phyloP scores from a whole-genome alignment of 2,888 invertebrate species.

The Parascotia fuliginaria region DNA sequence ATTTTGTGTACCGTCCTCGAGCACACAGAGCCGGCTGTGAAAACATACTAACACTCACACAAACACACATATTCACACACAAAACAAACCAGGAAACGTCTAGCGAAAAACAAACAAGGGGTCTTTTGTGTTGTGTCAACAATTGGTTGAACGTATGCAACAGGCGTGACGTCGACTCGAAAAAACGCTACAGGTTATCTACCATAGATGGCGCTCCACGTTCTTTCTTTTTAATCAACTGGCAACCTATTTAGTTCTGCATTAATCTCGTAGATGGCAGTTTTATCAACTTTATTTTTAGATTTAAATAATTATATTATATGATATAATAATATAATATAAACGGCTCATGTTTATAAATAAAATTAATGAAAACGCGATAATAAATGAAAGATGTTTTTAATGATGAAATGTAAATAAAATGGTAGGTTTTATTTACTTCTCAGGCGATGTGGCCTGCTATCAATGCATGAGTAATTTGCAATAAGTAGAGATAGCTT shows the following conservation, averaged over 20 bases:
- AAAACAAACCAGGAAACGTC: constrained; percentile 86
- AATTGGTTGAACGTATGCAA: constrained; percentile 82
- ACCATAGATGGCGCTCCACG: constrained; percentile 62
- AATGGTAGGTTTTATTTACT: constrained; percentile 29
- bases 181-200: constrained; percentile 73
- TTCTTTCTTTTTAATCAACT: constrained; percentile 11
- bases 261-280: constrained; percentile 60
- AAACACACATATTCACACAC: constrained; percentile 67
- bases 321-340: no score
- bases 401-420: constrained; percentile 45
- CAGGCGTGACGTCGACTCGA: constrained; percentile 77
- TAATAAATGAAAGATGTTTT: constrained; percentile 48
- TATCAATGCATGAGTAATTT: constrained; percentile 22
- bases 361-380: constrained; percentile 34
- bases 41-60: constrained; percentile 71
- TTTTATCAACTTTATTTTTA: constrained; percentile 30
- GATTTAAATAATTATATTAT: constrained; percentile 36
- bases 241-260: constrained; percentile 35
- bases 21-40: constrained; percentile 77
- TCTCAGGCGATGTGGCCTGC: constrained; percentile 6
- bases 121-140: constrained; percentile 86
- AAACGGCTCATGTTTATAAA: constrained; percentile 35
- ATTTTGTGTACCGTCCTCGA: constrained; percentile 79
- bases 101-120: constrained; percentile 86
- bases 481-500: constrained; percentile 14